Evolutionary conservation across 2,113 vertebrate genomes (phyloP).

Genomic region (Osmerus eperlanus): DNA sequence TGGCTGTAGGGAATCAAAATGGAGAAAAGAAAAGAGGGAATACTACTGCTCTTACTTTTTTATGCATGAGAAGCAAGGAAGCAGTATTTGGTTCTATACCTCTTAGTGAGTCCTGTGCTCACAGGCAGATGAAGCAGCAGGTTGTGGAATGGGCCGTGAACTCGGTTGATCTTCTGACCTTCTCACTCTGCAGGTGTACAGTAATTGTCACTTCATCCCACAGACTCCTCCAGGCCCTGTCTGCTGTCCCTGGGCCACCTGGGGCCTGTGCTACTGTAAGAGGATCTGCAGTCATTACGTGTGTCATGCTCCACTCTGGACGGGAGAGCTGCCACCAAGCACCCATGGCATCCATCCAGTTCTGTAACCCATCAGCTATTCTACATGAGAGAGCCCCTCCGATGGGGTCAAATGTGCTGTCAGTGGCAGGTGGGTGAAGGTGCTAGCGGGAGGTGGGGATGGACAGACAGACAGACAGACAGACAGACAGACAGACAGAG

Average conservation of each 20-base stretch:
- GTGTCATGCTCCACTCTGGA: constrained; percentile 30
- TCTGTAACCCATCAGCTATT: constrained; percentile 26
- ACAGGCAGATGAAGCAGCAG: too few relatives aligned
- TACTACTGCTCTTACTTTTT: too few relatives aligned
- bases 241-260: constrained; percentile 31
- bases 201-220: too few relatives aligned
- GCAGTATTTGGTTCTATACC: too few relatives aligned
- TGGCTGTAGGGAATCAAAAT: constrained; percentile 26
- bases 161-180: constrained; percentile 4
- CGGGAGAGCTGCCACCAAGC: constrained; percentile 13
- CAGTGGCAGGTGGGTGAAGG: background rate
- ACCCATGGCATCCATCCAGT: constrained; percentile 26
- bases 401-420: constrained; percentile 1
- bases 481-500: background rate
- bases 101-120: too few relatives aligned
- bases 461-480: background rate
- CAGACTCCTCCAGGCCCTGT: constrained; percentile 23
- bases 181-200: background rate
- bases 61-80: too few relatives aligned
- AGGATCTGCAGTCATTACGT: constrained; percentile 33
- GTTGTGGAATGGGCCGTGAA: too few relatives aligned
- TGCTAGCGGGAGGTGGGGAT: too few relatives aligned
- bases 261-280: constrained; percentile 39
- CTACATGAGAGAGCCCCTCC: constrained; percentile 20
- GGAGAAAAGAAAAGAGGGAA: too few relatives aligned